Percentiles rank a stretch among this genome's conserved stretches.
Evolutionary conservation across 2,888 invertebrate genomes (phyloP).

Genomic region (Oasisia sp.): DNA sequence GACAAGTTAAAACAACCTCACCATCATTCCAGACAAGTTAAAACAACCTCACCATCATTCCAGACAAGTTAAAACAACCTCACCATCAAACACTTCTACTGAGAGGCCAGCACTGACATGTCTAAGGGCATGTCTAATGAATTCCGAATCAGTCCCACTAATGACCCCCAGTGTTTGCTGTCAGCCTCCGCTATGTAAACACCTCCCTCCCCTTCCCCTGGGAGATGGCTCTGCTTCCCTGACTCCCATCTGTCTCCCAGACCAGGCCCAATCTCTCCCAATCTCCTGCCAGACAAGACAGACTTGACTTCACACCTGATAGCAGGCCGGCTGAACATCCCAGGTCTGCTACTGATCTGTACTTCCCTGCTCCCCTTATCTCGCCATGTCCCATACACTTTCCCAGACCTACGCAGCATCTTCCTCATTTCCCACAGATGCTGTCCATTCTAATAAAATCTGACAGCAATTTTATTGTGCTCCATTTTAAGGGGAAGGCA

Average conservation of each 20-base stretch:
- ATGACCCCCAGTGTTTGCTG: background rate
- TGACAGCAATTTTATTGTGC: background rate
- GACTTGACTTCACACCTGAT: slow-evolving; percentile 17
- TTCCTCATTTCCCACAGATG: background rate
- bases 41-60: background rate
- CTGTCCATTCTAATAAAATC: background rate
- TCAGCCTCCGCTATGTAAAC: background rate
- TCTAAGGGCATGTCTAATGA: background rate
- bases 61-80: background rate
- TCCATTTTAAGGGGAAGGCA: background rate
- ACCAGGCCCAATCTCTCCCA: background rate
- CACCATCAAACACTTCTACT: background rate
- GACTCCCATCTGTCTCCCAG: slow-evolving; percentile 8
- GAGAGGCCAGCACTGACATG: background rate
- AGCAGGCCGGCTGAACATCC: background rate
- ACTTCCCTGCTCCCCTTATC: background rate
- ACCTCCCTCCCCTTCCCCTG: background rate
- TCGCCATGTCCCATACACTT: background rate
- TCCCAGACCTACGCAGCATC: background rate
- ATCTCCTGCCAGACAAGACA: background rate
- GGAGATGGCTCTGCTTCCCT: background rate
- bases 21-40: background rate
- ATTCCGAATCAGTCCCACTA: background rate
- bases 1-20: background rate
- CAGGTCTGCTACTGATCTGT: background rate